Percentiles rank a stretch among this genome's conserved stretches.
Conservation (phyloP, 2,888 invertebrate genomes). For the Ectemnius continuus region DNA sequence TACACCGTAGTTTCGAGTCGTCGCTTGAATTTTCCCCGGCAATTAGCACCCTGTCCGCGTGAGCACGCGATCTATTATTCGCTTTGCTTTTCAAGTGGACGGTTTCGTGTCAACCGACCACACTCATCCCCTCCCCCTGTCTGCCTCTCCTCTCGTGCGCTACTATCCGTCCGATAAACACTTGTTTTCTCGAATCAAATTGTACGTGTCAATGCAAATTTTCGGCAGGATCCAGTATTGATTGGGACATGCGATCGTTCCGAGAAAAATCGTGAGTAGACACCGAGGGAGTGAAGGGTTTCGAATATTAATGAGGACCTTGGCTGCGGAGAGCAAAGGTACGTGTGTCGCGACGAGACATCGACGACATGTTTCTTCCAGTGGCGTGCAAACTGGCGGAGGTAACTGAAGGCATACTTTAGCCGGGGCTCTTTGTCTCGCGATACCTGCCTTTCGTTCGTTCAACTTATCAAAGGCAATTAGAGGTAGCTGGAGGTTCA, state of each 20-base stretch:
- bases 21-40: neutral
- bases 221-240: neutral
- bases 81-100: neutral
- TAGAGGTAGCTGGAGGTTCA: neutral
- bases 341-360: neutral
- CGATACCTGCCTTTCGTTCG: conserved; percentile 3
- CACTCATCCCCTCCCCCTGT: no score
- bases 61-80: neutral
- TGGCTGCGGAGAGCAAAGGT: no score
- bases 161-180: no score
- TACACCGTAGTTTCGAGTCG: neutral
- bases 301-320: no score
- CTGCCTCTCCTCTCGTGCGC: no score
- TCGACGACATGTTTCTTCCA: neutral
- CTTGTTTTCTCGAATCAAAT: conserved; percentile 12
- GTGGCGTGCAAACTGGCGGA: neutral
- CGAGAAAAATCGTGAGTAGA: neutral
- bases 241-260: no score
- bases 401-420: no score
- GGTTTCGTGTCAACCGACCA: no score
- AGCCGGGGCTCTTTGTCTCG: no score
- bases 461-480: conserved; percentile 2
- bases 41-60: neutral
- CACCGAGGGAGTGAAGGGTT: neutral
- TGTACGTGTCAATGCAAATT: conserved; percentile 24